phyloP scores from a whole-genome alignment of 2,797 vertebrate genomes.

The Scarus forsteni region DNA sequence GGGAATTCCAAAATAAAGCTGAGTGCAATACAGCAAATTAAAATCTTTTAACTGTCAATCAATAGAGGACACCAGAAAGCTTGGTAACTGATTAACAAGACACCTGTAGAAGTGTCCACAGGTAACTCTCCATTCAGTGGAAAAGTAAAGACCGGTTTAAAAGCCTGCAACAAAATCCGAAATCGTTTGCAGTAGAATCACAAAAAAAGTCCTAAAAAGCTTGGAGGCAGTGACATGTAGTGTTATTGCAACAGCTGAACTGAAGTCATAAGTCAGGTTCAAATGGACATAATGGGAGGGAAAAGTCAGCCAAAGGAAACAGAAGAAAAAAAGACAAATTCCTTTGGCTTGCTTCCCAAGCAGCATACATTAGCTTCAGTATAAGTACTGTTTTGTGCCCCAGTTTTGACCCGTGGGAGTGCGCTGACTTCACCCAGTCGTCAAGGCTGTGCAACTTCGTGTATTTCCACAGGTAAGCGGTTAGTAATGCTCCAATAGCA shows the following conservation, averaged over 20 bases:
- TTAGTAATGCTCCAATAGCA: conserved; percentile 67
- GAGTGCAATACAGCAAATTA: too few species aligned
- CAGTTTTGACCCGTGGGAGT: conserved; percentile 60
- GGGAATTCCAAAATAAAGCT: too few species aligned
- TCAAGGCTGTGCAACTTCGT: conserved; percentile 49
- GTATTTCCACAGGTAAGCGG: conserved; percentile 78
- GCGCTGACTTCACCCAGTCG: conserved; percentile 67
- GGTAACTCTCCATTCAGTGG: too few species aligned
- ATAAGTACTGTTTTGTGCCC: conserved; percentile 60
- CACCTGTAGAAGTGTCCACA: too few species aligned
- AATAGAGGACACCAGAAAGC: too few species aligned
- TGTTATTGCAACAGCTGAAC: conserved; percentile 68
- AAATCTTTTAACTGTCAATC: too few species aligned
- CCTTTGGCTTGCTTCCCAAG: conserved; percentile 48
- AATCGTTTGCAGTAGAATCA: too few species aligned
- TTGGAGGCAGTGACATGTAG: background rate
- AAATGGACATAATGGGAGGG: conserved; percentile 58
- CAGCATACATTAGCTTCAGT: conserved; percentile 56
- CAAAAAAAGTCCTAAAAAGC: too few species aligned
- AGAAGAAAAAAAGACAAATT: conserved; percentile 37
- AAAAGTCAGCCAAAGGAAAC: conserved; percentile 50
- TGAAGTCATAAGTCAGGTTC: conserved; percentile 59
- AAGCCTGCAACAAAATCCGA: too few species aligned
- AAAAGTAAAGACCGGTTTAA: too few species aligned
- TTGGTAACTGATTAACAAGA: too few species aligned